Evolutionary conservation across 2,113 vertebrate species (phyloP).

Genomic region (Butorides virescens): DNA sequence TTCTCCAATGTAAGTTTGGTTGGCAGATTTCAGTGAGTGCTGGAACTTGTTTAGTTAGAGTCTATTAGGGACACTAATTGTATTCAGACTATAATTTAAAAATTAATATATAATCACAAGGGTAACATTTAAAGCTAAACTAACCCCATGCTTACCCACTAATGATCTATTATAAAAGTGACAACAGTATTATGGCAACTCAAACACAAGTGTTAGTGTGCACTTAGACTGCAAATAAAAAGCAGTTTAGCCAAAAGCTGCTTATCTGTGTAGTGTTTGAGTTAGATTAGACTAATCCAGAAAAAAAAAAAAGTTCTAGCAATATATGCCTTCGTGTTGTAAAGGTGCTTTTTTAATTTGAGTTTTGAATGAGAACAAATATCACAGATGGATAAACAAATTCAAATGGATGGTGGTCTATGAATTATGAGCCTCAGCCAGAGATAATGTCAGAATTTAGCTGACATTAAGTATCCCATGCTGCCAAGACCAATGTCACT

Average conservation of each 20-base stretch:
- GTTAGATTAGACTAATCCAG: slow-evolving; percentile 36
- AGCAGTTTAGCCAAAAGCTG: slow-evolving; percentile 42
- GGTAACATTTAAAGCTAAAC: not conserved
- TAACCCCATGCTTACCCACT: slow-evolving; percentile 12
- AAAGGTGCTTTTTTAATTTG: not conserved
- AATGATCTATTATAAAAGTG: slow-evolving; percentile 38
- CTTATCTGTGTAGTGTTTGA: not conserved
- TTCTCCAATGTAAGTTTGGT: not conserved
- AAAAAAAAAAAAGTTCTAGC: not conserved
- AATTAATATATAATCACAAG: slow-evolving; percentile 1
- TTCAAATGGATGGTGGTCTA: not conserved
- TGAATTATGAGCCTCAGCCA: slow-evolving; percentile 23
- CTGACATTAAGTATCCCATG: not conserved
- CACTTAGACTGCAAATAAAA: slow-evolving; percentile 25
- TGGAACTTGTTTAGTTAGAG: not conserved
- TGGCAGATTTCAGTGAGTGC: not conserved
- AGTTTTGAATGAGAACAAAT: slow-evolving; percentile 34
- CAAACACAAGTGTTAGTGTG: not conserved
- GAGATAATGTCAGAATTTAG: slow-evolving; percentile 16
- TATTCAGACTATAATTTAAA: not conserved
- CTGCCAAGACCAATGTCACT: slow-evolving; percentile 20
- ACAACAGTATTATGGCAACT: slow-evolving; percentile 2
- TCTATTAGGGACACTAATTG: not conserved
- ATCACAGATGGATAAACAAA: slow-evolving; percentile 33
- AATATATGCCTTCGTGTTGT: not conserved